Base-by-base conservation (phyloP, 1,140 invertebrate genomes). In the Cydia splendana region DNA sequence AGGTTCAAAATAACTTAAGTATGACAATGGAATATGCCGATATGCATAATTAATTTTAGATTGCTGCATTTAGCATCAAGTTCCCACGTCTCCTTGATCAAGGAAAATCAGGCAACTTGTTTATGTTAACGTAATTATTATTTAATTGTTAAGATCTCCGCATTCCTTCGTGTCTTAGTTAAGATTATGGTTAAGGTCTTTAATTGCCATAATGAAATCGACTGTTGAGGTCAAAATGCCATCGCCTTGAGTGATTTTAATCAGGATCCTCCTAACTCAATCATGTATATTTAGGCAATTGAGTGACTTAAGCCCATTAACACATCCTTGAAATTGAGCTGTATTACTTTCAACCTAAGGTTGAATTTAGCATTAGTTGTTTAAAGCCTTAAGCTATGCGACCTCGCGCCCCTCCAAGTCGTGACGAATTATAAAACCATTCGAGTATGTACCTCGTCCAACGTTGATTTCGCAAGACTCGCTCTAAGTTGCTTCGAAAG, bases 81-180 rank as follows among this genome's bases (percentile, higher is more conserved):
- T 48, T 78, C 75, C 77, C 74, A 75, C 75, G 65, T 78, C 24
- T 78, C 77, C 71, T 78, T 73, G 28, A 3, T 9, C 15, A 53
- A 78, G 71, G 77, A 78, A 69, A 75, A 69, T 57, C 74, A 75
- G 53, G 77, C 45, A 78, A 75, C 74, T 78, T 78, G 45, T 78
- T 48, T 65, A 24, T 24, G 24, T 24, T 24, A 24, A 38, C 45
- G 34, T 74, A 51, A 53, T 53, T 74, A 74, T 74, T 45, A 15
- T 74, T 51, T 74, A 74, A 57, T 74, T 48, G 28, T 74, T 34
- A 74, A 51, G 73, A 74, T 71, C 67, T 71, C 67, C n/a, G 34
- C 67, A 71, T 71, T 71, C 67, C 67, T 38, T 71, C 67, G 30
- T 71, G 67, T 71, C 30, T 71, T 71, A 38, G 34, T 71, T 42